These are phyloP conservation scores for Leuciscus waleckii DNA, from an alignment of 2,797 vertebrate genomes.

Conservation along the genomic window DNA sequence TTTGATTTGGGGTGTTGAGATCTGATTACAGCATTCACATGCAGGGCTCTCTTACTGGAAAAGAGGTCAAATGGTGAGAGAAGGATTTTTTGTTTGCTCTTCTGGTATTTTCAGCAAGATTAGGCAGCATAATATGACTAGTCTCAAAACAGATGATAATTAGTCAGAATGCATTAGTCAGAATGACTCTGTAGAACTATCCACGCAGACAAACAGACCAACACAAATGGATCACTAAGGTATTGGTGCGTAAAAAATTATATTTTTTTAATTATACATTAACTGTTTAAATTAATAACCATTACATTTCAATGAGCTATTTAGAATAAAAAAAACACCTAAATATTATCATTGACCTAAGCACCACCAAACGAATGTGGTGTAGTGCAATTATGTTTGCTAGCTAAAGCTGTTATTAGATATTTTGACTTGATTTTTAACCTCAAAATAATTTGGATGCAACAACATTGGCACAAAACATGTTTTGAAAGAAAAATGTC, in stretches of 20 bases:
- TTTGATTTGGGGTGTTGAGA: constrained; percentile 21
- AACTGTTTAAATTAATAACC: background rate
- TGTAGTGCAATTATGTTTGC: background rate
- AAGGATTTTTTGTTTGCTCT: background rate
- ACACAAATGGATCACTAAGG: background rate
- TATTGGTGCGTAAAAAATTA: background rate
- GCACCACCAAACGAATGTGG: background rate
- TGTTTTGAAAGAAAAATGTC: background rate
- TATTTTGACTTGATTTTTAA: background rate
- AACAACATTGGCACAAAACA: background rate
- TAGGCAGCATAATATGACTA: background rate
- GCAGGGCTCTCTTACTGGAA: constrained; percentile 24
- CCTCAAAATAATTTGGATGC: background rate
- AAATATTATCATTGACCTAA: background rate
- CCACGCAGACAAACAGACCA: background rate
- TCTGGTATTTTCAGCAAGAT: constrained; percentile 5
- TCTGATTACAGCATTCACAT: constrained; percentile 38
- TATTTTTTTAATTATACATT: background rate
- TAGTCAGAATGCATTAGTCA: background rate
- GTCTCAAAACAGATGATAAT: constrained; percentile 11
- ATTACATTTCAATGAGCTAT: background rate
- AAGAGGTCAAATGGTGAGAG: constrained; percentile 27
- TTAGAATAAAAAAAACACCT: background rate
- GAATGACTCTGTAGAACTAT: background rate
- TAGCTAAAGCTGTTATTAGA: background rate